Evolutionary conservation across 2,113 vertebrate genomes (phyloP).

Genomic region (Orthochromis indermauri): DNA sequence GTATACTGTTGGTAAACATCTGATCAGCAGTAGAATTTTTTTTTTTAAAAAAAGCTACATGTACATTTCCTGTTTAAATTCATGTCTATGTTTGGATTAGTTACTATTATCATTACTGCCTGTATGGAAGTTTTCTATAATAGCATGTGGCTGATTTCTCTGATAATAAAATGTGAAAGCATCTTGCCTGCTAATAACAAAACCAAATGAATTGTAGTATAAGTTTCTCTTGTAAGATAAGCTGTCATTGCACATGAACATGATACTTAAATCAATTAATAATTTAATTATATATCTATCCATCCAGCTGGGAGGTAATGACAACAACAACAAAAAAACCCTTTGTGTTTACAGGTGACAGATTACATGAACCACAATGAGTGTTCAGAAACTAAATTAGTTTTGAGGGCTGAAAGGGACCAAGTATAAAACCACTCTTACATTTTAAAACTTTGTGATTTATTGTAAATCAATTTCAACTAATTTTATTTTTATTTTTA

Average conservation of each 20-base stretch:
- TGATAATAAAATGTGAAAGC: background rate
- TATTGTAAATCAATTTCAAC: background rate
- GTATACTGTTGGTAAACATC: background rate
- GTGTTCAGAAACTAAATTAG: background rate
- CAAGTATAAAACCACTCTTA: background rate
- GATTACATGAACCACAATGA: background rate
- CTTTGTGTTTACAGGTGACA: background rate
- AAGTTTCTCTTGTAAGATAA: background rate
- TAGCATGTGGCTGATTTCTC: background rate
- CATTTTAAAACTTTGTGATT: background rate
- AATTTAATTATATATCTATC: background rate
- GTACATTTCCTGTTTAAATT: background rate
- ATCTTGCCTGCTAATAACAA: background rate
- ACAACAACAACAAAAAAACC: background rate
- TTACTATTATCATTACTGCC: background rate
- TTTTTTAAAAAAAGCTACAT: background rate
- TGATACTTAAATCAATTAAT: background rate
- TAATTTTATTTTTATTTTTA: rapidly evolving
- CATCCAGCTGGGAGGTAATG: background rate
- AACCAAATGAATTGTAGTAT: background rate
- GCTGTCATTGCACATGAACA: background rate
- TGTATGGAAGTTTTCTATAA: background rate
- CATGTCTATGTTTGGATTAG: background rate
- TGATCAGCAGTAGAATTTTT: background rate
- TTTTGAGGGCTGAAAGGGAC: background rate